Evolutionary conservation across 2,888 invertebrate genomes (phyloP), one percentile per base, ranked within the genome.

Genomic region (Hypena proboscidalis): DNA sequence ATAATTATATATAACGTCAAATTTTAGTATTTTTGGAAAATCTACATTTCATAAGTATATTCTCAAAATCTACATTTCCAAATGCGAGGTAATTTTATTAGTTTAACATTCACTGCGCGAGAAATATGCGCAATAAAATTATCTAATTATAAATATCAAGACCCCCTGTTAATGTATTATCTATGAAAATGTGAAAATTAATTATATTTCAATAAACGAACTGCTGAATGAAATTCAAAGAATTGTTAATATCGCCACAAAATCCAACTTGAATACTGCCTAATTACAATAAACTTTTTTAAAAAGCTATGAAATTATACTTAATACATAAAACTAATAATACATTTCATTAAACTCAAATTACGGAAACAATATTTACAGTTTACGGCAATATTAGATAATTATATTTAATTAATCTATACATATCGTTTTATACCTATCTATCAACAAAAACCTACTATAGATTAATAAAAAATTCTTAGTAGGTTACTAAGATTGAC

Each of bases 81-180:
- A 90, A 90, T 90, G 90, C 90, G 90, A 90, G 90, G 90, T 76
- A 89, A 90, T 89, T 86, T 89, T 77, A 80, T 79, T 86, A 88
- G 86, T 87, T 78, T 77, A 74, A 78, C 76, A 74, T 77, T 76
- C 72, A 67, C 63, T 63, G 70, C 76, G 71, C 78, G 73, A 82
- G 83, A 67, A 80, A 78, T 81, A 78, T 75, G 76, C 81, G 77
- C 76, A 71, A 44, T 59, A 56, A 64, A 58, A 56, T 45, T 64
- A 59, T 59, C 66, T 61, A 57, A 51, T 62, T 56, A 62, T 56
- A 59, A 50, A 55, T 64, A 71, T 69, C 54, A 67, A 86, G 88
- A 88, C 88, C 89, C 77, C 72, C 86, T 86, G 88, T 85, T 85
- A 87, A 55, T 82, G 85, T 84, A 82, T 81, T 75, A 70, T 73